phyloP scores from a whole-genome alignment of 2,888 invertebrate genomes.

The Choreutis nemorana region DNA sequence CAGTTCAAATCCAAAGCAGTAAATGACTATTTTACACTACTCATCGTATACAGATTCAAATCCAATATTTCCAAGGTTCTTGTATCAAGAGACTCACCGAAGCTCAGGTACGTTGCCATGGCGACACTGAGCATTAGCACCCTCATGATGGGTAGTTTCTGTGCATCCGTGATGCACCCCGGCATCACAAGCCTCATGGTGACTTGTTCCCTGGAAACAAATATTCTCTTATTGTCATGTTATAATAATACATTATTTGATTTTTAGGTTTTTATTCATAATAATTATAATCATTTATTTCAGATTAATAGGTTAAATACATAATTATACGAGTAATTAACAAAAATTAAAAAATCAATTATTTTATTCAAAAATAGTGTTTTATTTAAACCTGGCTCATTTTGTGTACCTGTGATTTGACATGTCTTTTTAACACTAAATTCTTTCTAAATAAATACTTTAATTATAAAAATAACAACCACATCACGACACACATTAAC shows the following conservation, averaged over 20 bases:
- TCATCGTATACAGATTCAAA: background rate
- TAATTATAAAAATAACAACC: no score
- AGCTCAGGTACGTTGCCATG: slow-evolving; percentile 34
- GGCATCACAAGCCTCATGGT: slow-evolving; percentile 7
- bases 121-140: slow-evolving; percentile 8
- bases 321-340: no score
- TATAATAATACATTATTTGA: background rate
- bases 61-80: background rate
- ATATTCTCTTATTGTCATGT: no score
- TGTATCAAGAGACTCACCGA: slow-evolving; percentile 24
- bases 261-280: background rate
- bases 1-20: background rate
- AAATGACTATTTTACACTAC: background rate
- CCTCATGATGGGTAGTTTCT: slow-evolving; percentile 4
- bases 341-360: no score
- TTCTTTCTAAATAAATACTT: no score
- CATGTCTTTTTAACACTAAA: no score
- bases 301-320: no score
- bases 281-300: background rate
- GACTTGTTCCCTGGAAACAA: slow-evolving; percentile 1
- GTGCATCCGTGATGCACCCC: slow-evolving; percentile 3
- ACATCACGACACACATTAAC: no score
- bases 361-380: no score
- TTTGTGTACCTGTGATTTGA: no score
- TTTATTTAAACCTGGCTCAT: no score